Percentiles rank a stretch among this genome's conserved stretches.
These are phyloP conservation scores for Zaprionus obscuricornis DNA, from an alignment of 2,888 invertebrate genomes.

Conservation along the genomic window DNA sequence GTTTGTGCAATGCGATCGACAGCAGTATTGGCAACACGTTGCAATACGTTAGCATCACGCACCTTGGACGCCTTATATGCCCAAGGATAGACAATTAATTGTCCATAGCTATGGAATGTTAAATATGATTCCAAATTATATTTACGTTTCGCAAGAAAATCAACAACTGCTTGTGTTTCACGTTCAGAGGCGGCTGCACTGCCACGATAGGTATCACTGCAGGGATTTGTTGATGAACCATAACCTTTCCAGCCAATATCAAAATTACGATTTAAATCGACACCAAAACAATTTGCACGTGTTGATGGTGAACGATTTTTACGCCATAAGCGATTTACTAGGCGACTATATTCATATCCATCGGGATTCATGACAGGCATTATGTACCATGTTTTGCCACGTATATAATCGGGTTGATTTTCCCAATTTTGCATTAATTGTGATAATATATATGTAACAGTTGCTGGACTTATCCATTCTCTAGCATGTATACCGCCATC, in stretches of 20 bases:
- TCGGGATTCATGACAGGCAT: conserved; percentile 92
- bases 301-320: conserved; percentile 87
- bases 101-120: conserved; percentile 90
- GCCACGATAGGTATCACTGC: conserved; percentile 92
- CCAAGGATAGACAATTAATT: conserved; percentile 81
- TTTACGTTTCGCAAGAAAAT: conserved; percentile 84
- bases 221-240: conserved; percentile 86
- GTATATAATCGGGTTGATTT: conserved; percentile 86
- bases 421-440: conserved; percentile 88
- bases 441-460: conserved; percentile 90
- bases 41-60: conserved; percentile 66
- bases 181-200: conserved; percentile 91
- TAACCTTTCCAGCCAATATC: conserved; percentile 93
- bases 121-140: conserved; percentile 87
- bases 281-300: conserved; percentile 86
- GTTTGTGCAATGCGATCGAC: conserved; percentile 73
- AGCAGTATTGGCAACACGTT: conserved; percentile 74
- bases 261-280: conserved; percentile 94
- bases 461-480: conserved; percentile 94
- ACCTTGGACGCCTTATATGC: conserved; percentile 81
- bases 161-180: conserved; percentile 88
- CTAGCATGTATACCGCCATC: conserved; percentile 93
- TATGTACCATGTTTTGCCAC: conserved; percentile 92
- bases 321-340: conserved; percentile 91
- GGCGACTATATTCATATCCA: conserved; percentile 93